Conservation (phyloP, 2,113 vertebrate genomes). For the Archilochus colubris region DNA sequence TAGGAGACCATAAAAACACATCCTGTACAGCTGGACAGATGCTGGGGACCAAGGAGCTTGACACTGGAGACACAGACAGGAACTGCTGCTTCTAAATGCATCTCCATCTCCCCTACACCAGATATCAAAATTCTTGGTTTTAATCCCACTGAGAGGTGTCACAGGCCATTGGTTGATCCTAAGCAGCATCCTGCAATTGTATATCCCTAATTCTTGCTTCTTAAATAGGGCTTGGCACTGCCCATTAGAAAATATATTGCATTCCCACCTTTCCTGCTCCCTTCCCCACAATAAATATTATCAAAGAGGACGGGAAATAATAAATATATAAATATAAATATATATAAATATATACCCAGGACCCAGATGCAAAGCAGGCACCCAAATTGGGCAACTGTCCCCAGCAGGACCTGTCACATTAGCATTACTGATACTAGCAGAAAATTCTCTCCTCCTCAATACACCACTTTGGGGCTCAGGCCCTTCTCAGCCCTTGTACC, state of each 20-base stretch:
- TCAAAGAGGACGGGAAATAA: neutral
- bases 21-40: slow-evolving; percentile 31
- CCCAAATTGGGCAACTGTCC: neutral
- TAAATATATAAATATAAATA: too few relatives aligned
- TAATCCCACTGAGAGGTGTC: neutral
- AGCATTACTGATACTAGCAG: too few relatives aligned
- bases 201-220: neutral
- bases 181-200: too few relatives aligned
- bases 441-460: too few relatives aligned
- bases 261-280: neutral
- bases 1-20: neutral
- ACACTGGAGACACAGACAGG: neutral
- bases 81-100: neutral
- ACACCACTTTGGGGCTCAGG: too few relatives aligned
- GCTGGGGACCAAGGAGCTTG: neutral
- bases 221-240: too few relatives aligned
- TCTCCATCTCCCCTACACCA: neutral
- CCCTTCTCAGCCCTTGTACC: neutral
- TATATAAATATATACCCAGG: neutral
- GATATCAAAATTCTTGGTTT: neutral
- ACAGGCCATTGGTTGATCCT: too few relatives aligned
- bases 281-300: neutral
- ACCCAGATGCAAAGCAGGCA: neutral
- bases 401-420: neutral
- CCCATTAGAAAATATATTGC: neutral